These are phyloP conservation scores for Ophion obscuratus DNA, from an alignment of 2,888 invertebrate species.

Conservation along the genomic window DNA sequence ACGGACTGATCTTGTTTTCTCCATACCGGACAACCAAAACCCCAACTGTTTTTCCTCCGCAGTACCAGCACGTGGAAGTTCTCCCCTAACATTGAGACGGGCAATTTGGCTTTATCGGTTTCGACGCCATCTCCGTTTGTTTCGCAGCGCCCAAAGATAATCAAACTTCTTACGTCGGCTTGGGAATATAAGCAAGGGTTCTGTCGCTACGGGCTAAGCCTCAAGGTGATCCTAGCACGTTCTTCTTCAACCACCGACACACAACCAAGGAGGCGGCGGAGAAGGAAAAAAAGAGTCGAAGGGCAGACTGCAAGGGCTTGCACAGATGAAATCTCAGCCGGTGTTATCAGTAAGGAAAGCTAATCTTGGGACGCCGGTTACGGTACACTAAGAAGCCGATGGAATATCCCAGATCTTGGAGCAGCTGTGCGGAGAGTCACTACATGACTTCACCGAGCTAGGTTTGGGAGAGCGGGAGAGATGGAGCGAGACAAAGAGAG, in stretches of 20 bases:
- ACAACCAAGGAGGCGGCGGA: constrained; percentile 2
- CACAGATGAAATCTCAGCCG: constrained; percentile 71
- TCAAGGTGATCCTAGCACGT: constrained; percentile 42
- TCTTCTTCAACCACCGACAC: constrained; percentile 35
- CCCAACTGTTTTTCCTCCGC: not conserved
- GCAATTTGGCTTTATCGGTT: not conserved
- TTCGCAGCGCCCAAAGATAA: constrained; percentile 69
- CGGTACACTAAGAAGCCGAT: constrained; percentile 75
- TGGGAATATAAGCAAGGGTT: constrained; percentile 32
- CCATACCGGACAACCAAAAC: not conserved
- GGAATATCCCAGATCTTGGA: constrained; percentile 71
- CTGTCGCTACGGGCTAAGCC: constrained; percentile 34
- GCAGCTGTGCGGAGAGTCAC: constrained; percentile 71
- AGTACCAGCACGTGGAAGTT: not conserved
- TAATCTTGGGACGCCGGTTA: constrained; percentile 75
- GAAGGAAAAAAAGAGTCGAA: not conserved
- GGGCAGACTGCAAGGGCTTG: constrained; percentile 6
- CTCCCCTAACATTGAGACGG: not conserved
- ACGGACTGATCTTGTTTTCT: not conserved
- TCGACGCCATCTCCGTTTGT: not conserved
- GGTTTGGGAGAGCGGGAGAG: not conserved
- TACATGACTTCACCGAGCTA: constrained; percentile 80
- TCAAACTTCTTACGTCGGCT: constrained; percentile 73
- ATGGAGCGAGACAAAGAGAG: constrained; percentile 41
- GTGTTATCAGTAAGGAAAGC: constrained; percentile 81